phyloP scores from a whole-genome alignment of 2,113 vertebrate genomes.

The Halcyon senegalensis region DNA sequence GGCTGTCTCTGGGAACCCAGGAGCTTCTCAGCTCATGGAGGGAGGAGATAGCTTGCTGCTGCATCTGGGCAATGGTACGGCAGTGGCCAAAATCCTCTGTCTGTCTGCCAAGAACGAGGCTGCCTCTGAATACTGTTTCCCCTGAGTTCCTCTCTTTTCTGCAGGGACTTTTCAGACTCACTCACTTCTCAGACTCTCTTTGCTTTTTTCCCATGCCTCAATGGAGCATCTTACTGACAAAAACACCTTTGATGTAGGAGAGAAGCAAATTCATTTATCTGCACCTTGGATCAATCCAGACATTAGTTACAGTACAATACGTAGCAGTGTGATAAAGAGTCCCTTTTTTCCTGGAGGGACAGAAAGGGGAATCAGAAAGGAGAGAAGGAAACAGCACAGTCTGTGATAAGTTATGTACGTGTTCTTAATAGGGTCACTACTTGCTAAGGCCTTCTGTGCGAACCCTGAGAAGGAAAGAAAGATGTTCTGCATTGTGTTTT shows the following conservation, averaged over 20 bases:
- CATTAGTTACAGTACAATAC: background rate
- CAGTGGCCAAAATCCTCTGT: background rate
- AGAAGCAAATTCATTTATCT: background rate
- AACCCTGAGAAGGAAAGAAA: background rate
- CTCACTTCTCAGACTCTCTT: background rate
- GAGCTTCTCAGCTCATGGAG: background rate
- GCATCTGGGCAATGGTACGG: background rate
- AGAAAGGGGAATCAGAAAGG: background rate
- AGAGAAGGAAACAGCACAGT: background rate
- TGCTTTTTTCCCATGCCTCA: background rate
- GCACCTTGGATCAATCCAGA: background rate
- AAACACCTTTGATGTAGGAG: background rate
- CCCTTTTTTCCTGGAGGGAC: background rate
- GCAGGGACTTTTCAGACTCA: background rate
- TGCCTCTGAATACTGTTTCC: background rate
- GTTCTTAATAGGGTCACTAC: background rate
- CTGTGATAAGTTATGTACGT: background rate
- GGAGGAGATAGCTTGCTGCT: background rate
- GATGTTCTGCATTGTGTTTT: background rate
- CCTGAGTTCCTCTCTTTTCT: background rate
- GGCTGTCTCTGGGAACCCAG: background rate
- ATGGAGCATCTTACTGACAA: background rate
- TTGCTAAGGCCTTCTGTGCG: background rate
- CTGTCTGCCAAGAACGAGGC: background rate
- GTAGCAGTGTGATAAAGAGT: background rate